Percentiles rank a stretch among this genome's conserved stretches.
These are phyloP conservation scores for Cryptoprocta ferox DNA, from an alignment of 2,797 vertebrate genomes.

Conservation along the genomic window DNA sequence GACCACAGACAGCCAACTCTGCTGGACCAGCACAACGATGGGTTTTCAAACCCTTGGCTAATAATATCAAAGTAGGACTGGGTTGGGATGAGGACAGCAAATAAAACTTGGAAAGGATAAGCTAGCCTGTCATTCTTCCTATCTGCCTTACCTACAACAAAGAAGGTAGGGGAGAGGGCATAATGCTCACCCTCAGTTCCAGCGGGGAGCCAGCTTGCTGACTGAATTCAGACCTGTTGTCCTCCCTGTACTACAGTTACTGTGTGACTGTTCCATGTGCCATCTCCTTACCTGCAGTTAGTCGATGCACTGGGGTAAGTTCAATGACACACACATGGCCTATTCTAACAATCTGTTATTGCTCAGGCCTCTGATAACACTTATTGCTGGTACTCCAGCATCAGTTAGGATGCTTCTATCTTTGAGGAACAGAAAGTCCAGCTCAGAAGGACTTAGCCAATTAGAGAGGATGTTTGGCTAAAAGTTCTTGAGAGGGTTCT, in stretches of 20 bases:
- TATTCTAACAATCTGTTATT: not conserved
- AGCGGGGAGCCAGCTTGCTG: not conserved
- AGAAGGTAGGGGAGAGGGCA: not conserved
- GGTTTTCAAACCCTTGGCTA: not conserved
- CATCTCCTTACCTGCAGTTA: not conserved
- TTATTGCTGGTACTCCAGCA: fast-evolving
- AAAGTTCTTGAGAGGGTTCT: not conserved
- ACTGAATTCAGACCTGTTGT: not conserved
- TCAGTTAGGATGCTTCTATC: not conserved
- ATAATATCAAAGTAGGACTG: not conserved
- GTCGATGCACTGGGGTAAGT: not conserved
- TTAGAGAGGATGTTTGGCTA: not conserved
- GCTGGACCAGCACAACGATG: not conserved
- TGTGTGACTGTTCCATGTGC: not conserved
- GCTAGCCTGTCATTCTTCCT: not conserved
- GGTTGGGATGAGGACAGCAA: not conserved
- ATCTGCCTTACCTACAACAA: not conserved
- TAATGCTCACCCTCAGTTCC: not conserved
- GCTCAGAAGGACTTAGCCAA: not conserved
- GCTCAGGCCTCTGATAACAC: not conserved
- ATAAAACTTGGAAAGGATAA: not conserved
- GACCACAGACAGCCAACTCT: not conserved
- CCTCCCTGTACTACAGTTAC: no score
- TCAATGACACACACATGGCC: not conserved
- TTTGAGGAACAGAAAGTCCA: not conserved